These are phyloP conservation scores for Galendromus occidentalis DNA, from an alignment of 1,140 invertebrate species.

Conservation along the genomic window DNA sequence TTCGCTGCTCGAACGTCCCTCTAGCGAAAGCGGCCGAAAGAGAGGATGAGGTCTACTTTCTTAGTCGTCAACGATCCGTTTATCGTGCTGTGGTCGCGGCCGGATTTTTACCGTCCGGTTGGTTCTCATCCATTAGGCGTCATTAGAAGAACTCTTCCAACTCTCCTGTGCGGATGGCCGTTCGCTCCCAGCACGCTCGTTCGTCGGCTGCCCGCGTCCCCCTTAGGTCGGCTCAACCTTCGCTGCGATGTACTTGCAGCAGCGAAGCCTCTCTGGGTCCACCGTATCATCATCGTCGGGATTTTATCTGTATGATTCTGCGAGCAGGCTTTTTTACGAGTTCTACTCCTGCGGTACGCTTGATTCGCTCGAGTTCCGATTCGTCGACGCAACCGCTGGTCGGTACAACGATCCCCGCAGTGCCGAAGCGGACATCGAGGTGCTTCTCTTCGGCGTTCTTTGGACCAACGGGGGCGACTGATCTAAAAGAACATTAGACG, in stretches of 20 bases:
- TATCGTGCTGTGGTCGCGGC: conserved; percentile 2
- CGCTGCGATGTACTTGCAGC: neutral
- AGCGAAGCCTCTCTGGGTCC: neutral
- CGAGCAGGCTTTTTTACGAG: too few relatives aligned
- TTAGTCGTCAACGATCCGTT: conserved; percentile 10
- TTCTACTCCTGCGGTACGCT: too few relatives aligned
- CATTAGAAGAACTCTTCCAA: neutral
- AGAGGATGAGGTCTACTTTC: neutral
- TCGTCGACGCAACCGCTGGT: too few relatives aligned
- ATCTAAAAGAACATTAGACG: too few relatives aligned
- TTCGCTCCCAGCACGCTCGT: neutral
- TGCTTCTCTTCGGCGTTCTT: too few relatives aligned
- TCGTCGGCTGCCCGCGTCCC: neutral
- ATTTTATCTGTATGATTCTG: too few relatives aligned
- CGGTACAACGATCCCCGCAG: too few relatives aligned
- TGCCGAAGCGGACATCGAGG: too few relatives aligned
- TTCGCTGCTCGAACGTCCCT: neutral
- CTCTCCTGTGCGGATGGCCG: neutral
- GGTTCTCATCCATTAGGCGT: conserved; percentile 8
- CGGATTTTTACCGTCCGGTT: neutral
- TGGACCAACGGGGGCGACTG: too few relatives aligned
- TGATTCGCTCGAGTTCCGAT: too few relatives aligned
- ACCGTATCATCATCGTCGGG: neutral
- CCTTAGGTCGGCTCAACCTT: neutral
- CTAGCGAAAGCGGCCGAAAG: neutral